Evolutionary conservation across 2,797 vertebrate species (phyloP), one percentile per base, ranked within the genome.

Genomic region (Astyanax mexicanus): DNA sequence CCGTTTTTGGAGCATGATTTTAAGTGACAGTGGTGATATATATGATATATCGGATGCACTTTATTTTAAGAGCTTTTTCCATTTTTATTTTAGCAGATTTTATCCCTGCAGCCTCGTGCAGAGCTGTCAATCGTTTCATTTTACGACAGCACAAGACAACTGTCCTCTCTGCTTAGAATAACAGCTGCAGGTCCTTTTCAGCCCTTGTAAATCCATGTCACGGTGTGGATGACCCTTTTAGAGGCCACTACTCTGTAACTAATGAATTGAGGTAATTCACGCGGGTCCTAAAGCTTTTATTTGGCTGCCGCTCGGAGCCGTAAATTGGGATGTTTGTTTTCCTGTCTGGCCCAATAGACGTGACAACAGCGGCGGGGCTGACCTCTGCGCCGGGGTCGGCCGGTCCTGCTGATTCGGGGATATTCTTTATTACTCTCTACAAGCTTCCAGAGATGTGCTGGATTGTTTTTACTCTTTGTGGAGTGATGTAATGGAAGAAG

Each of bases 321-420:
- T 90, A 89, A 91, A 92, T 84, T 75, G 72, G 81, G 80, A 86
- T 91, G 87, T 92, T 92, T 92, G 85, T 85, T 89, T 83, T 86
- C 80, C 80, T 81, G 88, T 90, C 91, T 91, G 88, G 84, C 45
- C 15, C 13, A 60, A 57, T 79, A 54, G 72, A 80, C 75, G 84
- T 80, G 74, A 77, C 77, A 73, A 79, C 72, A 78, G 75, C 62
- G 55, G 78, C 80, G 69, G 62, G 68, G 61, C 76, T 84, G 62
- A 83, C 83, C 77, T 73, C 37, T 70, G 54, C 25, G 4, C 54
- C 75, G 60, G 67, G 68, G 78, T 79, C 69, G 62, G 49, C 54
- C 15, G 29, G 51, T 66, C 55, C 45, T 60, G 45, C 45, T 61
- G 74, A 19, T 6, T 52, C 45, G 72, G 70, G 57, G 8, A 27